Conservation (phyloP, 2,888 invertebrate species). For the Deilephila porcellus region DNA sequence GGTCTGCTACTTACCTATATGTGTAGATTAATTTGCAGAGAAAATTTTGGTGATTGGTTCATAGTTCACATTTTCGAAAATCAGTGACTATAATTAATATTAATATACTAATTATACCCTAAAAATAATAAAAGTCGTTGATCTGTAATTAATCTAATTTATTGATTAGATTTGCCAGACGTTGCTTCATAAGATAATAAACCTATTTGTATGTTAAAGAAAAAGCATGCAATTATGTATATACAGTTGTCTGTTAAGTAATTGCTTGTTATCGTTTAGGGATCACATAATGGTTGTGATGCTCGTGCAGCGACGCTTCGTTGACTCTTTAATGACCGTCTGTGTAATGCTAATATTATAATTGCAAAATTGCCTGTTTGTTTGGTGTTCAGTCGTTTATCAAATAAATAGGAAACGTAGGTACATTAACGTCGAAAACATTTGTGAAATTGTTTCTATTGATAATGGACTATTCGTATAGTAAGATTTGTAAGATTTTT, state of each 20-base stretch:
- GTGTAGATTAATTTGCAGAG: too few relatives aligned
- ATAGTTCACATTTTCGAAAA: too few relatives aligned
- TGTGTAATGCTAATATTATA: slow-evolving; percentile 32
- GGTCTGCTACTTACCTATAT: too few relatives aligned
- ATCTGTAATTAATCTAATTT: neutral
- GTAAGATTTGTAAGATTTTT: too few relatives aligned
- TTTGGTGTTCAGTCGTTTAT: neutral
- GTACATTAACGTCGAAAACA: neutral
- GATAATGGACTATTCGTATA: too few relatives aligned
- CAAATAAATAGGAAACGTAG: neutral
- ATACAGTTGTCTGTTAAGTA: neutral
- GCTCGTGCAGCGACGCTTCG: slow-evolving; percentile 32
- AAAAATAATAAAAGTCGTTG: too few relatives aligned
- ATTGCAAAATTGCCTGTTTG: slow-evolving; percentile 8
- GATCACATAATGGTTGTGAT: slow-evolving; percentile 6
- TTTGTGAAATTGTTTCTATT: too few relatives aligned
- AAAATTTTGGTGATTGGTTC: too few relatives aligned
- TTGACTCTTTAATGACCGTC: slow-evolving; percentile 33
- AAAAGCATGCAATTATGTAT: neutral
- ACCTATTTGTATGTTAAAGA: neutral
- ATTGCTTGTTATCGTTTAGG: slow-evolving; percentile 8
- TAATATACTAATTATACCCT: too few relatives aligned
- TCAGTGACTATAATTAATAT: too few relatives aligned
- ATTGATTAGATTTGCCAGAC: neutral
- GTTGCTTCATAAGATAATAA: too few relatives aligned